phyloP scores from a whole-genome alignment of 2,797 vertebrate genomes.

The Selene dorsalis region DNA sequence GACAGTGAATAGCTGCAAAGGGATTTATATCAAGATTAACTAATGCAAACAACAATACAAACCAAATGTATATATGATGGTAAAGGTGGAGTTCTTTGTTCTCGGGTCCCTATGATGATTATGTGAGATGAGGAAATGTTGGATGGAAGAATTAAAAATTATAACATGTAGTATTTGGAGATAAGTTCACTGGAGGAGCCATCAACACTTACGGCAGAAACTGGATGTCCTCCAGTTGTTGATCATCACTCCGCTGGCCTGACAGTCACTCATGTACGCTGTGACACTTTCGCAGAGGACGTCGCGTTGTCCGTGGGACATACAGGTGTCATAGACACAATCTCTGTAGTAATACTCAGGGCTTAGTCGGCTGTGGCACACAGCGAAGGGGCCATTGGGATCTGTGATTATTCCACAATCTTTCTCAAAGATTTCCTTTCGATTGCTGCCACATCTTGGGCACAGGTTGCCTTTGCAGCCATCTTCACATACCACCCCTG shows the following conservation, averaged over 20 bases:
- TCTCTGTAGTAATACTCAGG: conserved; percentile 70
- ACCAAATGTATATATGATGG: background rate
- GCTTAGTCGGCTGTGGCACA: conserved; percentile 48
- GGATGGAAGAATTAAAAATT: no score
- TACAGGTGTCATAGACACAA: conserved; percentile 67
- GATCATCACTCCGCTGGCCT: conserved; percentile 58
- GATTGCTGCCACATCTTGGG: conserved; percentile 46
- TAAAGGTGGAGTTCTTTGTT: no score
- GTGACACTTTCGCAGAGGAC: conserved; percentile 69
- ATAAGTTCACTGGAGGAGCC: background rate
- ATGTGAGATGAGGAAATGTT: no score
- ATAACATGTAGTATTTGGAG: background rate
- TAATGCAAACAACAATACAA: no score
- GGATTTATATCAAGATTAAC: background rate
- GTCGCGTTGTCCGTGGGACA: conserved; percentile 25
- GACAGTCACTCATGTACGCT: conserved; percentile 67
- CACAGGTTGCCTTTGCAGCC: conserved; percentile 57
- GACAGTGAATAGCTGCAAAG: conserved; percentile 74
- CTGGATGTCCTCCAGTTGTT: conserved; percentile 67
- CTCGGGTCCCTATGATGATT: background rate
- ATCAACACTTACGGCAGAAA: conserved; percentile 75
- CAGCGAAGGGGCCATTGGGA: conserved; percentile 49
- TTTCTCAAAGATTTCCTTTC: conserved; percentile 43
- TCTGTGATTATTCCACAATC: conserved; percentile 64
- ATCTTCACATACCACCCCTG: conserved; percentile 43